A percentile compares a stretch with the other conserved stretches of the same genome.
Conservation (phyloP, 2,888 invertebrate species). For the Antitype chi region DNA sequence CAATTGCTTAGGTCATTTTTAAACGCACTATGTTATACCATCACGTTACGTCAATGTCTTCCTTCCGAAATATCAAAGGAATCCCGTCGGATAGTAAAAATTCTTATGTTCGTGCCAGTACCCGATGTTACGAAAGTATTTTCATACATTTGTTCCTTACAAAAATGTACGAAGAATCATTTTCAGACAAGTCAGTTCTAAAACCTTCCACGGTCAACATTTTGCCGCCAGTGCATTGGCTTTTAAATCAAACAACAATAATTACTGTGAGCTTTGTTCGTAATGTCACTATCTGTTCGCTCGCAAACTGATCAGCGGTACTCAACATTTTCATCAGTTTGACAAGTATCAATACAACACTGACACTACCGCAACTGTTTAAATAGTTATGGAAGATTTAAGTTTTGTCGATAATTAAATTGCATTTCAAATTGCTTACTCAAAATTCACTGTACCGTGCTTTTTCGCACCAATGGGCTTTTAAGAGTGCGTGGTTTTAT, state of each 20-base stretch:
- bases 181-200: conserved; percentile 26
- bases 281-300: conserved; percentile 67
- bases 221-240: conserved; percentile 55
- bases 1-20: neutral
- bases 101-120: neutral
- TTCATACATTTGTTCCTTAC: neutral
- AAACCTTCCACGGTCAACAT: conserved; percentile 5
- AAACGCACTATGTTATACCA: neutral
- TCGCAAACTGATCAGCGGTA: conserved; percentile 58
- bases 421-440: neutral
- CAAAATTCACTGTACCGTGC: too few relatives aligned
- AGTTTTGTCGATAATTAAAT: neutral
- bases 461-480: too few relatives aligned
- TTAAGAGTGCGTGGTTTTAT: neutral
- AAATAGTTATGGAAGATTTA: neutral
- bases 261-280: conserved; percentile 78
- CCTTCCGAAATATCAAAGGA: neutral
- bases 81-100: neutral
- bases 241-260: conserved; percentile 79
- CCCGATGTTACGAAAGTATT: neutral
- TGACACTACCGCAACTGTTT: neutral
- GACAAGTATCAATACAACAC: conserved; percentile 7
- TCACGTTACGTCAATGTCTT: neutral
- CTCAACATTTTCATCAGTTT: conserved; percentile 59
- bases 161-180: neutral